These are phyloP conservation scores for Calycopis cecrops DNA, from an alignment of 1,140 invertebrate genomes.

Conservation along the genomic window DNA sequence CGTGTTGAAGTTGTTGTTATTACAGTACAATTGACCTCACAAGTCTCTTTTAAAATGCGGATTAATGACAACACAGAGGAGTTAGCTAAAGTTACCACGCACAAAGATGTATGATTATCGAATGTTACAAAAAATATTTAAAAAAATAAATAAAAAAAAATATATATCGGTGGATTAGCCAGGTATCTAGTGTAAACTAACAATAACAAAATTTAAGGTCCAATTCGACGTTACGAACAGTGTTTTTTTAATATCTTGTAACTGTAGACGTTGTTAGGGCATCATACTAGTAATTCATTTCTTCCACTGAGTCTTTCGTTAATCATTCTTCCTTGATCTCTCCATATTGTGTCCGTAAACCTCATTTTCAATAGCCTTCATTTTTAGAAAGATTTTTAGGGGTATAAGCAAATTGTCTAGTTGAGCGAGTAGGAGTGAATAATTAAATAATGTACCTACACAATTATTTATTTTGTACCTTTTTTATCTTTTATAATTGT, in stretches of 20 bases:
- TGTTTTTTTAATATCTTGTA: constrained; percentile 31
- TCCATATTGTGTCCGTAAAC: constrained; percentile 41
- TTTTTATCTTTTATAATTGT: constrained; percentile 6
- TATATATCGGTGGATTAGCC: constrained; percentile 33
- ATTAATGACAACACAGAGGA: neutral
- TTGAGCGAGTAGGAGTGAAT: neutral
- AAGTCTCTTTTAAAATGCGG: neutral
- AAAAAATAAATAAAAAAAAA: constrained; percentile 28
- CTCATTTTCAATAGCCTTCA: constrained; percentile 53
- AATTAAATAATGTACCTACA: too few relatives aligned
- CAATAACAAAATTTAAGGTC: constrained; percentile 46
- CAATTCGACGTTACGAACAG: constrained; percentile 50
- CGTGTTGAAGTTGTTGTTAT: constrained; percentile 12
- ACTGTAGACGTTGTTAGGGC: constrained; percentile 32
- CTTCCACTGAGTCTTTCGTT: constrained; percentile 58
- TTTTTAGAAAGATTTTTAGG: constrained; percentile 15
- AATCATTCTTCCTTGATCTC: constrained; percentile 56
- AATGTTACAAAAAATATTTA: constrained; percentile 30
- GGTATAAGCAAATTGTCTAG: constrained; percentile 1
- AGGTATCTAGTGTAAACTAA: constrained; percentile 36
- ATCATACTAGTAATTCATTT: constrained; percentile 30
- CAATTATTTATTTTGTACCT: constrained; percentile 10
- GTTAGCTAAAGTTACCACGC: constrained; percentile 32
- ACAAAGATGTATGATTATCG: constrained; percentile 34
- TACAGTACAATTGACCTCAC: neutral